phyloP scores from a whole-genome alignment of 2,113 vertebrate genomes.

The Tautogolabrus adspersus region DNA sequence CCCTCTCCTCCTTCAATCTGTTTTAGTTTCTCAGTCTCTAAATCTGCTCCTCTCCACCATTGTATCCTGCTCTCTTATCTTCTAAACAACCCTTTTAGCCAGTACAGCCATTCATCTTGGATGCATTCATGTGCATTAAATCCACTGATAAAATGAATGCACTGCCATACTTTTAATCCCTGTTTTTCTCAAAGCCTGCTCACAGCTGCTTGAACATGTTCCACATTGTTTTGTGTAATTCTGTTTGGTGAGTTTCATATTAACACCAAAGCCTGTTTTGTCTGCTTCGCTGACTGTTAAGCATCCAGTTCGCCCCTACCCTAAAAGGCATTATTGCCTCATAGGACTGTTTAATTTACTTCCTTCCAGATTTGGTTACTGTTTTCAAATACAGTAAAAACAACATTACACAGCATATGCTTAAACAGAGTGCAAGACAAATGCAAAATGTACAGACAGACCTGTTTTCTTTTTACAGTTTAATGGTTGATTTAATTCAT shows the following conservation, averaged over 20 bases:
- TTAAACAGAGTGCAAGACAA: slow-evolving; percentile 15
- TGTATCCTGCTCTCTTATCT: slow-evolving; percentile 53
- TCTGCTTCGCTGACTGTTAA: background rate
- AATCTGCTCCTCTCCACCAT: slow-evolving; percentile 52
- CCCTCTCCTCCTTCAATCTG: slow-evolving; percentile 35
- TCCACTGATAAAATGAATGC: slow-evolving; percentile 43
- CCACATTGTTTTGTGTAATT: slow-evolving; percentile 24
- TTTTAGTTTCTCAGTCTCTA: slow-evolving; percentile 37
- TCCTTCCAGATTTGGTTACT: slow-evolving; percentile 16
- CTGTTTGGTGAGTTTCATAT: background rate
- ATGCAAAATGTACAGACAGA: slow-evolving; percentile 8
- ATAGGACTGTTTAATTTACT: slow-evolving; percentile 3
- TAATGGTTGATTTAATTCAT: slow-evolving; percentile 35
- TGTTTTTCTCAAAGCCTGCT: slow-evolving; percentile 32
- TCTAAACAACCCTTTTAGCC: slow-evolving; percentile 29
- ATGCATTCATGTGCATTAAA: slow-evolving; percentile 49
- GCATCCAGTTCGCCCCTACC: slow-evolving; percentile 11
- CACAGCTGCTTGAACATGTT: slow-evolving; percentile 9
- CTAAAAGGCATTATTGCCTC: background rate
- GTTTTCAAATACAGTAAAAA: slow-evolving; percentile 20
- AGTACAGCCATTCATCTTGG: slow-evolving; percentile 46
- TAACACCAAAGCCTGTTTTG: background rate
- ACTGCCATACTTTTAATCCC: slow-evolving; percentile 29
- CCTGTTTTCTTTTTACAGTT: background rate
- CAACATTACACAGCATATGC: slow-evolving; percentile 9